Evolutionary conservation across 2,113 vertebrate genomes (phyloP).

Genomic region (Formicarius rufipectus): DNA sequence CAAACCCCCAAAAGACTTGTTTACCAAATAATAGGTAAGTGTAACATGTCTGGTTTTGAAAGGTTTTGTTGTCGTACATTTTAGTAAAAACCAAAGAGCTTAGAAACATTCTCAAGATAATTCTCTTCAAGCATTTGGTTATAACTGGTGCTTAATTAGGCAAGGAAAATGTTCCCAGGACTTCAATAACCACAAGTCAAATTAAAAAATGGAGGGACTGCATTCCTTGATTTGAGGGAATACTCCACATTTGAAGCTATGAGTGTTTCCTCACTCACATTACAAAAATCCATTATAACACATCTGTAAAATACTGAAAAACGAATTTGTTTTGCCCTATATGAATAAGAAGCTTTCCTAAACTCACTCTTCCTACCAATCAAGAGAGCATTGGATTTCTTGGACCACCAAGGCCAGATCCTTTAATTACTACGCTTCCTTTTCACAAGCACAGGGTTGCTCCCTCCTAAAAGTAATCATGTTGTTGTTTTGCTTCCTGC

Average conservation of each 20-base stretch:
- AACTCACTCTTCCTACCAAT: background rate
- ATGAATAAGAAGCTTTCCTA: background rate
- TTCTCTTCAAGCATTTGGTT: background rate
- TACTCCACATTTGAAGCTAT: background rate
- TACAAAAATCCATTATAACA: background rate
- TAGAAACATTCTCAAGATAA: background rate
- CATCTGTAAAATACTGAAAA: background rate
- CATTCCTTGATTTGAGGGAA: background rate
- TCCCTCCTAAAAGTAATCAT: background rate
- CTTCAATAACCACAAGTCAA: conserved; percentile 7
- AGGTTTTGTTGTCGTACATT: background rate
- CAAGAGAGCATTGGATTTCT: background rate
- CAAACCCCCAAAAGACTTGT: background rate
- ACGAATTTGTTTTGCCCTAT: background rate
- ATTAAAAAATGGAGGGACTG: background rate
- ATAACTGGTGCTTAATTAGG: background rate
- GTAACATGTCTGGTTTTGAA: background rate
- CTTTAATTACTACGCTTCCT: background rate
- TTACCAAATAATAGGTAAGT: background rate
- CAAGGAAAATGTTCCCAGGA: conserved; percentile 4
- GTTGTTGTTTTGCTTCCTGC: background rate
- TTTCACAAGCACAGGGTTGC: background rate
- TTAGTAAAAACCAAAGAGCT: background rate
- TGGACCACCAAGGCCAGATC: background rate
- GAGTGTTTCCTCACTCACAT: background rate